Percentiles rank a stretch among this genome's conserved stretches.
These are phyloP conservation scores for Bombus fervidus DNA, from an alignment of 1,140 invertebrate genomes.

Conservation along the genomic window DNA sequence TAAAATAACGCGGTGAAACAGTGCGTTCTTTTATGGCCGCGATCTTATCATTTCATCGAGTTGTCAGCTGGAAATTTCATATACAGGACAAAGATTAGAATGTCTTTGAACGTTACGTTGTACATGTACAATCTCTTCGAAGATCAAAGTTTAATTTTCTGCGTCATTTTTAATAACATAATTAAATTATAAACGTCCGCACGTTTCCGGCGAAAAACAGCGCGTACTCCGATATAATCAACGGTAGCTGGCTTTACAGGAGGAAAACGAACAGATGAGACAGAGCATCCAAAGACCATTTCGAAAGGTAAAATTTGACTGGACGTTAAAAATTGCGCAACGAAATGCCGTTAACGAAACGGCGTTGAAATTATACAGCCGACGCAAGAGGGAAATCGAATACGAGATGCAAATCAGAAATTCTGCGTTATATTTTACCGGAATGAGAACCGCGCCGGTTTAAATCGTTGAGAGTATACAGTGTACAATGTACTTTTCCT, in stretches of 20 bases:
- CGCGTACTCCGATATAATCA: background rate
- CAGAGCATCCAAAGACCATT: background rate
- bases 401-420: background rate
- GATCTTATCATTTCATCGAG: background rate
- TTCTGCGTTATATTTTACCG: background rate
- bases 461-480: background rate
- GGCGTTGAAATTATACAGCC: conserved; percentile 9
- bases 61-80: background rate
- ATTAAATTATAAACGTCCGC: no score
- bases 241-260: background rate
- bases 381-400: conserved; percentile 2
- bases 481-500: background rate
- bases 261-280: background rate
- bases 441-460: background rate
- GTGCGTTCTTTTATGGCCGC: background rate
- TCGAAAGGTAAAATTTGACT: background rate
- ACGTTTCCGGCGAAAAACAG: background rate
- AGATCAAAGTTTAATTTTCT: no score
- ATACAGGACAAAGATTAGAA: background rate
- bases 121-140: no score
- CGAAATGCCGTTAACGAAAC: conserved; percentile 11
- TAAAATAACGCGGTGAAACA: background rate
- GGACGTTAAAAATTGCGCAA: background rate
- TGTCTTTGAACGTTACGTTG: background rate
- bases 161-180: no score